Percentiles rank a stretch among this genome's conserved stretches.
Evolutionary conservation across 2,888 invertebrate species (phyloP).

Genomic region (Melanargia galathea): DNA sequence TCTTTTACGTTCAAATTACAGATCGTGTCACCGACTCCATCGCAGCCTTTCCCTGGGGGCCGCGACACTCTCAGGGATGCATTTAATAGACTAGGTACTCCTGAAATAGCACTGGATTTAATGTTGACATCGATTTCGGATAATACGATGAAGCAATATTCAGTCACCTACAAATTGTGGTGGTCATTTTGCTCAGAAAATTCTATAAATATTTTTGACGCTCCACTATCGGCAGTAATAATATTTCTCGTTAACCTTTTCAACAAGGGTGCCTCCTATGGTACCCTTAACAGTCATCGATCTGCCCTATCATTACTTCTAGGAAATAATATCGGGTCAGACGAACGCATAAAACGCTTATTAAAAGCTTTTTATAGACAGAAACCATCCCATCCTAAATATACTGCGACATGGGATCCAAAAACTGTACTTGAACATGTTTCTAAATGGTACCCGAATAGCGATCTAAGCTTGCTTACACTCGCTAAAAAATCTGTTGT

Average conservation of each 20-base stretch:
- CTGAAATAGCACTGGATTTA: background rate
- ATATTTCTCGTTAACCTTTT: background rate
- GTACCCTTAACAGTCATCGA: background rate
- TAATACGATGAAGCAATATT: background rate
- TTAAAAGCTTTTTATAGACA: conserved; percentile 3
- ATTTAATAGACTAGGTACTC: background rate
- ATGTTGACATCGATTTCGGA: background rate
- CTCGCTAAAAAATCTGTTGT: background rate
- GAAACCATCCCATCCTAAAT: background rate
- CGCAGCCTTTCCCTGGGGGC: conserved; percentile 2
- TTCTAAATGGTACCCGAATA: background rate
- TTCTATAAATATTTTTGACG: background rate
- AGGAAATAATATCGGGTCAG: background rate
- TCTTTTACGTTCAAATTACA: background rate
- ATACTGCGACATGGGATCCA: background rate
- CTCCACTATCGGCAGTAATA: background rate
- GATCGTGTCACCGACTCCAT: background rate
- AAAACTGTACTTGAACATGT: background rate
- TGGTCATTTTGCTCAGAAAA: background rate
- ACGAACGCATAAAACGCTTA: background rate
- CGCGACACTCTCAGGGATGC: background rate
- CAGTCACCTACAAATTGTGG: background rate
- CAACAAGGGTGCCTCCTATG: background rate
- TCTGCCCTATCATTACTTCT: conserved; percentile 4
- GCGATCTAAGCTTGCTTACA: background rate